These are phyloP conservation scores for Podiceps cristatus DNA, from an alignment of 2,113 vertebrate species.

Conservation along the genomic window DNA sequence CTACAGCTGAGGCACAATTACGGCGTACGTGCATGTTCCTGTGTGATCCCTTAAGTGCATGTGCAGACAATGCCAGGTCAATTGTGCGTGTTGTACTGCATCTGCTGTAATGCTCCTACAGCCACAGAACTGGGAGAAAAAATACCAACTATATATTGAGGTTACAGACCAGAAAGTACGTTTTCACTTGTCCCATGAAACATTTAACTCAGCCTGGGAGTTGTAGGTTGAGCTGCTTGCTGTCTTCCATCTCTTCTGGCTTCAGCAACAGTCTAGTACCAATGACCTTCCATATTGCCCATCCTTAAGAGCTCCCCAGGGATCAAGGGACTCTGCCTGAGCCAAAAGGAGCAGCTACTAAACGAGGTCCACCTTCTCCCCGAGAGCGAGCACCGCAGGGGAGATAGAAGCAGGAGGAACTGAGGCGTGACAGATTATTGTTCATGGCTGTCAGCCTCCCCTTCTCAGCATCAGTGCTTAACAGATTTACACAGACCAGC, in stretches of 20 bases:
- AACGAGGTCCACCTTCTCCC: neutral
- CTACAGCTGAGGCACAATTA: neutral
- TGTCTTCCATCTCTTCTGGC: neutral
- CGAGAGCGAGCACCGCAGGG: fast-evolving
- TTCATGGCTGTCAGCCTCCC: neutral
- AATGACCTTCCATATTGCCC: fast-evolving
- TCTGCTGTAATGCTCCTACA: neutral
- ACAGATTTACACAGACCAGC: neutral
- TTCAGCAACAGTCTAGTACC: neutral
- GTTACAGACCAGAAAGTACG: neutral
- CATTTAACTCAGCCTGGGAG: neutral
- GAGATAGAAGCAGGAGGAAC: neutral
- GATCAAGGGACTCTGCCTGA: neutral
- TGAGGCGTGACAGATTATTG: neutral
- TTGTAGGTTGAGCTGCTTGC: neutral
- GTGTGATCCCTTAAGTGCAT: fast-evolving
- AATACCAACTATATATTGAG: neutral
- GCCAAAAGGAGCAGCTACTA: neutral
- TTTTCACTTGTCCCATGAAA: neutral
- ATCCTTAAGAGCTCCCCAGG: neutral
- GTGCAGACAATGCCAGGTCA: fast-evolving
- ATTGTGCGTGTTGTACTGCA: fast-evolving
- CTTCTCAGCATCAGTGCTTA: neutral
- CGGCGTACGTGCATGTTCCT: fast-evolving
- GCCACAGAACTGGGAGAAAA: neutral